A percentile compares a stretch with the other conserved stretches of the same genome.
Conservation (phyloP, 2,888 invertebrate species). For the Conistra vaccinii region DNA sequence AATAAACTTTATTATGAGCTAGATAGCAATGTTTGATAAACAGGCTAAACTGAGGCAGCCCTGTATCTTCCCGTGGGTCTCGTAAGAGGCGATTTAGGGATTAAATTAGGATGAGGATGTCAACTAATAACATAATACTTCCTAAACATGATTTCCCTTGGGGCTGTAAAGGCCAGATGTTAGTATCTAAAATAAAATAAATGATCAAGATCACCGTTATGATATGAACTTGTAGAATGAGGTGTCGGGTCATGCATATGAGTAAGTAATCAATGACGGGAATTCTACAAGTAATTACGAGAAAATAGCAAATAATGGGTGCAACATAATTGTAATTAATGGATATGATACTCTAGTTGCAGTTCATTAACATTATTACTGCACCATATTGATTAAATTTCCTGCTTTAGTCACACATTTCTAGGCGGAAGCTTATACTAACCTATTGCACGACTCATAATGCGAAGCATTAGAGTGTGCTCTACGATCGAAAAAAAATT, state of each 20-base stretch:
- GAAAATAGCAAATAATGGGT: not conserved
- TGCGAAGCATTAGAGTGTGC: too few relatives aligned
- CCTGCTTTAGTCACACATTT: too few relatives aligned
- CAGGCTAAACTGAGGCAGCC: not conserved
- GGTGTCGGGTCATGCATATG: too few relatives aligned
- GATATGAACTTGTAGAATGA: not conserved
- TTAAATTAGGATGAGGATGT: constrained; percentile 42
- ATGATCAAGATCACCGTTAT: not conserved
- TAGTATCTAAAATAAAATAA: constrained; percentile 16
- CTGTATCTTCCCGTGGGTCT: constrained; percentile 37
- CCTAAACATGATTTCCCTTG: constrained; percentile 44
- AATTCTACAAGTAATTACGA: not conserved
- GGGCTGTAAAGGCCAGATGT: constrained; percentile 15
- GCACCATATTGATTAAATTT: not conserved
- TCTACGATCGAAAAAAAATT: too few relatives aligned
- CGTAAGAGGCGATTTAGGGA: constrained; percentile 44
- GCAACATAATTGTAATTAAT: not conserved
- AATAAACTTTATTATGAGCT: constrained; percentile 12
- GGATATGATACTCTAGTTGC: not conserved
- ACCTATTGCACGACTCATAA: too few relatives aligned
- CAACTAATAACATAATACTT: constrained; percentile 42
- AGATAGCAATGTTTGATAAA: constrained; percentile 20
- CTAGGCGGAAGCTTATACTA: too few relatives aligned
- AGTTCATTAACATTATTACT: not conserved
- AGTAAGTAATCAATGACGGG: not conserved